These are phyloP conservation scores for Bellardia pandia DNA, from an alignment of 2,888 invertebrate species.

Conservation along the genomic window DNA sequence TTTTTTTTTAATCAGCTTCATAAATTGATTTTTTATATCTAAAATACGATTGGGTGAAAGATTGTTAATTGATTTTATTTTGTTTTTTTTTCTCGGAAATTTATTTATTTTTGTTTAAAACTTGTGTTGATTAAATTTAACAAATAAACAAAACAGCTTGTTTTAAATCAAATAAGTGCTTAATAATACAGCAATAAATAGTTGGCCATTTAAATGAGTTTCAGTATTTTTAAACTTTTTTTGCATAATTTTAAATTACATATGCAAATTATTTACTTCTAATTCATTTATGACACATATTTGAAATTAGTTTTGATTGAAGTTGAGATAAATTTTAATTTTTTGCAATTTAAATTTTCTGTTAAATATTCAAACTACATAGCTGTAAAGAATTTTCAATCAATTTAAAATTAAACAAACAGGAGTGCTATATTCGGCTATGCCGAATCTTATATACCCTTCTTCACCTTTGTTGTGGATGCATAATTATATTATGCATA, in stretches of 20 bases:
- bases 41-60: background rate
- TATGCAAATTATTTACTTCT: background rate
- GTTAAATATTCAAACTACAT: conserved; percentile 7
- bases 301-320: background rate
- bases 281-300: too few relatives aligned
- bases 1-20: background rate
- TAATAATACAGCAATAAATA: conserved; percentile 14
- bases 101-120: background rate
- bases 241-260: conserved; percentile 14
- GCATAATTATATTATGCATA: too few relatives aligned
- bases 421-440: too few relatives aligned
- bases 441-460: too few relatives aligned
- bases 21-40: background rate
- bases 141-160: background rate
- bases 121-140: background rate
- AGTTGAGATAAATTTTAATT: background rate
- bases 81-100: background rate
- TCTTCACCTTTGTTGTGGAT: too few relatives aligned
- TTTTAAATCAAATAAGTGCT: background rate
- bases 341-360: background rate
- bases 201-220: conserved; percentile 28
- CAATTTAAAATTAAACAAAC: background rate
- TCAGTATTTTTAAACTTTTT: background rate
- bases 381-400: conserved; percentile 12
- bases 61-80: background rate